Evolutionary conservation across 1,140 invertebrate species (phyloP).

Genomic region (Hormaphis cornu): DNA sequence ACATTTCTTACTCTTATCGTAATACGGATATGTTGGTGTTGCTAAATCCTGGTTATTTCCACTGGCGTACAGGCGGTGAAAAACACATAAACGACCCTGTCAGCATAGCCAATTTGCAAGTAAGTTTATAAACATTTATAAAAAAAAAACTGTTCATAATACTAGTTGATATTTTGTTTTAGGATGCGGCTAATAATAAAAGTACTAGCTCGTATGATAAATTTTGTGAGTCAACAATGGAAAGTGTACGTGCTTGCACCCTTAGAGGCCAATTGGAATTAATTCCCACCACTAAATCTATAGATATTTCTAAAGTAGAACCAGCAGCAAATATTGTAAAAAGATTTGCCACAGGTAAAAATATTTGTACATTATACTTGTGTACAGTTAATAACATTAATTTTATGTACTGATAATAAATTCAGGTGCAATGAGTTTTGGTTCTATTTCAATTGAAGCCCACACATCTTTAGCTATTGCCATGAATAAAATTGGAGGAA

Average conservation of each 20-base stretch:
- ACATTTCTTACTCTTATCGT: conserved; percentile 62
- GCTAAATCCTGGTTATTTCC: conserved; percentile 87
- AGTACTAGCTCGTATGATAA: conserved; percentile 74
- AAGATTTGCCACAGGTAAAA: conserved; percentile 58
- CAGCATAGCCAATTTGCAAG: conserved; percentile 86
- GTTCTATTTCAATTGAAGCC: conserved; percentile 86
- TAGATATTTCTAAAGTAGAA: conserved; percentile 83
- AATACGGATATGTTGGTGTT: conserved; percentile 69
- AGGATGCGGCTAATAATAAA: conserved; percentile 78
- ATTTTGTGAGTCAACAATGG: conserved; percentile 77
- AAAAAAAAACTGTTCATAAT: background rate
- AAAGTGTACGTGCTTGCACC: conserved; percentile 78
- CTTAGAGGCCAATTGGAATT: conserved; percentile 87
- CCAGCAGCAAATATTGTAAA: conserved; percentile 92
- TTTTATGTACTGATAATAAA: background rate
- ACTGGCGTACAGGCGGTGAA: conserved; percentile 94
- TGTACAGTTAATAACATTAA: background rate
- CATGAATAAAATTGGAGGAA: conserved; percentile 79
- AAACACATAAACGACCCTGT: conserved; percentile 95
- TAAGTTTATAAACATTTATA: conserved; percentile 38
- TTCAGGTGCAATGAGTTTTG: conserved; percentile 81
- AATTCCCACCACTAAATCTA: conserved; percentile 59
- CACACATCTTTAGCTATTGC: conserved; percentile 90
- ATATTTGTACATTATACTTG: background rate
- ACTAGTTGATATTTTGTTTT: conserved; percentile 17